These are phyloP conservation scores for Stramonita haemastoma DNA, from an alignment of 2,888 invertebrate genomes.

Conservation along the genomic window DNA sequence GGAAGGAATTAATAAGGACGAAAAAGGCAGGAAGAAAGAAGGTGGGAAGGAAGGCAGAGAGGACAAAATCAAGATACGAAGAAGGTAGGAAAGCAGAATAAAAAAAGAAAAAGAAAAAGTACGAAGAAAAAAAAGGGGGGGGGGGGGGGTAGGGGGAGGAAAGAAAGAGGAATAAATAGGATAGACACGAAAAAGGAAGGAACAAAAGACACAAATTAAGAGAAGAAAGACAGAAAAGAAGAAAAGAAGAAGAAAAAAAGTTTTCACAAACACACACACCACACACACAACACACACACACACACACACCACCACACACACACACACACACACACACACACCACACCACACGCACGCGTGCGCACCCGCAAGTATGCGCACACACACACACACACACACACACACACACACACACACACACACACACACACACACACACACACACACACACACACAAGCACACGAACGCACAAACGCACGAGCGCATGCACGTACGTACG, in stretches of 20 bases:
- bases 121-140: too few relatives aligned
- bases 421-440: constrained; percentile 8
- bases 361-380: not conserved
- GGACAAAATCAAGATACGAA: too few relatives aligned
- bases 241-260: not conserved
- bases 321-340: not conserved
- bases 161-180: not conserved
- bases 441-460: not conserved
- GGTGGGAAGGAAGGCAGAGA: too few relatives aligned
- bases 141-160: too few relatives aligned
- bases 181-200: not conserved
- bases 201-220: not conserved
- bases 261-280: not conserved
- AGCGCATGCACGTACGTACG: not conserved
- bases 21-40: not conserved
- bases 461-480: not conserved
- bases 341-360: not conserved
- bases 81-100: too few relatives aligned
- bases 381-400: constrained; percentile 4
- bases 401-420: constrained; percentile 3
- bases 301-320: not conserved
- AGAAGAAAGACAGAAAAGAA: not conserved
- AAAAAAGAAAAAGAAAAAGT: too few relatives aligned
- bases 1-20: too few relatives aligned
- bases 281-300: not conserved